phyloP scores from a whole-genome alignment of 2,888 invertebrate genomes.

The Belgica antarctica region DNA sequence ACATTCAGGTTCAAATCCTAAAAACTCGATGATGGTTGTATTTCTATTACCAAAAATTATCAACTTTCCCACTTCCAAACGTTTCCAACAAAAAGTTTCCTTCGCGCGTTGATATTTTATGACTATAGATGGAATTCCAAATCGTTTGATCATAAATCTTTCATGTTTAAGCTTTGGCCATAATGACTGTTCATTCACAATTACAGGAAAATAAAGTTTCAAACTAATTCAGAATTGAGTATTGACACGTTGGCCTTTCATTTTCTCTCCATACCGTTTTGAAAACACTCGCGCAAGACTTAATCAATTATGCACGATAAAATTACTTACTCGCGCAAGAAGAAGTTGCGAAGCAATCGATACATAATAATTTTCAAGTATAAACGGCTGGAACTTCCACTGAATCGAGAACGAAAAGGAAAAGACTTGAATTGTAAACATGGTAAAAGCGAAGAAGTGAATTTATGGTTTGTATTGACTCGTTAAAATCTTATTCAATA shows the following conservation, averaged over 20 bases:
- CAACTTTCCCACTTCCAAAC: too few relatives aligned
- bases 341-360: slow-evolving; percentile 17
- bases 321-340: slow-evolving; percentile 13
- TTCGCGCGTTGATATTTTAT: not conserved
- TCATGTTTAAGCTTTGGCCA: not conserved
- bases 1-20: too few relatives aligned
- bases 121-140: not conserved
- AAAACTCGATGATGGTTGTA: not conserved
- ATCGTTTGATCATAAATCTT: slow-evolving; percentile 9
- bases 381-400: slow-evolving; percentile 20
- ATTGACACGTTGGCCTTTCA: slow-evolving; percentile 6
- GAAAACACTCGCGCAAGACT: slow-evolving; percentile 13
- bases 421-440: slow-evolving; percentile 8
- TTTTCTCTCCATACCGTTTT: slow-evolving; percentile 21
- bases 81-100: slow-evolving; percentile 12
- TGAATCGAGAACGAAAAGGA: not conserved
- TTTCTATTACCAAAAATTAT: too few relatives aligned
- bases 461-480: slow-evolving; percentile 3
- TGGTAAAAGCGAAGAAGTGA: slow-evolving; percentile 1
- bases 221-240: not conserved
- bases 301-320: slow-evolving; percentile 28
- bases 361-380: slow-evolving; percentile 19
- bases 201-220: not conserved
- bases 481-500: slow-evolving; percentile 25
- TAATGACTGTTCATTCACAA: not conserved